Conservation (phyloP, 2,113 vertebrate species). For the Penelope pileata region DNA sequence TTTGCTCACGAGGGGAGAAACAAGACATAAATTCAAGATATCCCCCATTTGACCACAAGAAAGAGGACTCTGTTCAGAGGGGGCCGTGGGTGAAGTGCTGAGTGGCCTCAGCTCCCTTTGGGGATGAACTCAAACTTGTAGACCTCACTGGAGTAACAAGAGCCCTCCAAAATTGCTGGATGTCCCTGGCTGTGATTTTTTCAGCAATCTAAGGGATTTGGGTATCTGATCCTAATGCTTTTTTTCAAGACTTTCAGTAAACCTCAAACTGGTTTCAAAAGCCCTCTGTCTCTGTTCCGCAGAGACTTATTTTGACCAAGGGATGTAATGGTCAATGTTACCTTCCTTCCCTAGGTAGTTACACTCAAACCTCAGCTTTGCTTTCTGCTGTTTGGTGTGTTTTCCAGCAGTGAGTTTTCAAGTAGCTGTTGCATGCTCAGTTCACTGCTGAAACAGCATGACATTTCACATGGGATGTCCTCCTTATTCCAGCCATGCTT, state of each 20-base stretch:
- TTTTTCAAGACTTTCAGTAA: neutral
- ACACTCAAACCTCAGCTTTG: neutral
- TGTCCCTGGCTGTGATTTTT: neutral
- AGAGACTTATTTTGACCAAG: neutral
- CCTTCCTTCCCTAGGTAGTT: neutral
- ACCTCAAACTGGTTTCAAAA: neutral
- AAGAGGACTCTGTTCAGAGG: neutral
- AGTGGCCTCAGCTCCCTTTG: neutral
- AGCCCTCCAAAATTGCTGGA: neutral
- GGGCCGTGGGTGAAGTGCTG: neutral
- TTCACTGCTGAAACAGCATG: neutral
- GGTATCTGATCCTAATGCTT: neutral
- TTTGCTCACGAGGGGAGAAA: conserved; percentile 34
- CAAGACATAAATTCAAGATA: conserved; percentile 46
- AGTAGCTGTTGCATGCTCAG: neutral
- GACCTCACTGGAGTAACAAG: neutral
- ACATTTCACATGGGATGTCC: neutral
- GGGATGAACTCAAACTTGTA: neutral
- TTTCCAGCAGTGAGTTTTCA: neutral
- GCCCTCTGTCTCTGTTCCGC: neutral
- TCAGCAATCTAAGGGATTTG: neutral
- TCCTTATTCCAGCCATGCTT: neutral
- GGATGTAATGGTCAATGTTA: accelerated
- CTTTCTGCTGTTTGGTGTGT: neutral
- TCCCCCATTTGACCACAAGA: conserved; percentile 20